Evolutionary conservation across 37 sponge, comb jelly and placozoan genomes (phyloP).

Genomic region (Bolinopsis microptera): DNA sequence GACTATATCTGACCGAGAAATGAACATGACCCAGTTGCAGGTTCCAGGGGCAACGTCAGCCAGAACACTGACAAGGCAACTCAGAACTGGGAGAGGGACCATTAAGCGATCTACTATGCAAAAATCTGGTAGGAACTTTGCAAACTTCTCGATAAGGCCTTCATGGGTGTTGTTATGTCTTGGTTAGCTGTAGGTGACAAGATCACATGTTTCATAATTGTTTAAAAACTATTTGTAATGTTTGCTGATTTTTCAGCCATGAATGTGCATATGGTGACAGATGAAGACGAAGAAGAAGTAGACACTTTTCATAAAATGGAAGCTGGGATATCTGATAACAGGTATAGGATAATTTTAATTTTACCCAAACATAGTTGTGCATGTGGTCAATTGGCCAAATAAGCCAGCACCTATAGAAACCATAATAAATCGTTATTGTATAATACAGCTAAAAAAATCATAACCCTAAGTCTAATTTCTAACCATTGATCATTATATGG

Average conservation of each 20-base stretch:
- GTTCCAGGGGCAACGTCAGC: not conserved
- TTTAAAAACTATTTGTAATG: too few relatives aligned
- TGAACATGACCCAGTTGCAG: not conserved
- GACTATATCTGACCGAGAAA: not conserved
- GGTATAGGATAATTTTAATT: not conserved
- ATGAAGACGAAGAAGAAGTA: constrained; percentile 27
- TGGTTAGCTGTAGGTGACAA: too few relatives aligned
- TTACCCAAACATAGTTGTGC: not conserved
- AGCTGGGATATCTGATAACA: constrained; percentile 2
- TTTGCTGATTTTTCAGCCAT: not conserved
- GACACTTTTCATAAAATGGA: constrained; percentile 25
- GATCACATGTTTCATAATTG: too few relatives aligned
- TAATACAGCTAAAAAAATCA: too few relatives aligned
- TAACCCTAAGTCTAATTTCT: too few relatives aligned
- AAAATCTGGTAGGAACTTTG: constrained; percentile 5
- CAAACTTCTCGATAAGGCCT: too few relatives aligned
- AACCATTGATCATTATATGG: too few relatives aligned
- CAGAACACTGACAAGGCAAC: constrained; percentile 38
- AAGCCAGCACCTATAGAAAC: too few relatives aligned
- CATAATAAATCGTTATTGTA: too few relatives aligned
- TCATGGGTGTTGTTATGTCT: too few relatives aligned
- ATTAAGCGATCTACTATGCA: not conserved
- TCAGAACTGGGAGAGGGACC: not conserved
- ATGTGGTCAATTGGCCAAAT: too few relatives aligned
- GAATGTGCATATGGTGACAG: not conserved